Conservation (phyloP, 2,797 vertebrate species). For the Monodelphis domestica region DNA sequence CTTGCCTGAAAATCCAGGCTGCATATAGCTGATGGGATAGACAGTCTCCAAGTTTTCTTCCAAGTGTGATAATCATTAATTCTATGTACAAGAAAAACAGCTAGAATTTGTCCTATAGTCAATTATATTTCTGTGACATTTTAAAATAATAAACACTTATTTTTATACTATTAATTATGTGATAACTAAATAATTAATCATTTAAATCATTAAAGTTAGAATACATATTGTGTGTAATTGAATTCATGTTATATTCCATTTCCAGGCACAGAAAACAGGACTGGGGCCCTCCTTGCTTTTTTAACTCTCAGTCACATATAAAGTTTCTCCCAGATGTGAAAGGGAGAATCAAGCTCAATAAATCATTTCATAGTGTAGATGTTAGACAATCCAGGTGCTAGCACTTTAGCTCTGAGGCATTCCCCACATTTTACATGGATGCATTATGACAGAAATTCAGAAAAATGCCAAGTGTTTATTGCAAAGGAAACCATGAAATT, state of each 20-base stretch:
- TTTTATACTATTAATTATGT: not conserved
- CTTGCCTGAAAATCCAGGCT: not conserved
- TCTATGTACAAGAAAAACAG: not conserved
- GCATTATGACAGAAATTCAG: not conserved
- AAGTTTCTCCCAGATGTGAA: not conserved
- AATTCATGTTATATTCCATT: not conserved
- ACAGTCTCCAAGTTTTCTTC: not conserved
- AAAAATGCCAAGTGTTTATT: not conserved
- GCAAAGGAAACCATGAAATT: not conserved
- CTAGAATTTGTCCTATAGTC: not conserved
- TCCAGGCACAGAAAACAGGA: not conserved
- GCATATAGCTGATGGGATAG: not conserved
- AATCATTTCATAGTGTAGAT: not conserved
- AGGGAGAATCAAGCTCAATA: not conserved
- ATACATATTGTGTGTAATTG: not conserved
- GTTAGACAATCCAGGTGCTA: not conserved
- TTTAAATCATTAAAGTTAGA: not conserved
- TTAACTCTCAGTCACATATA: not conserved
- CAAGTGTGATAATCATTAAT: not conserved
- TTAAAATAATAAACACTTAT: not conserved
- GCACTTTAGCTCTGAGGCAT: not conserved
- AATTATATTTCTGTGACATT: not conserved
- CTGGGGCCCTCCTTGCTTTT: not conserved
- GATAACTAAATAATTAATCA: not conserved
- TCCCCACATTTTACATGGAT: not conserved